Conservation (phyloP, 2,888 invertebrate genomes). For the Drosophila ezoana region DNA sequence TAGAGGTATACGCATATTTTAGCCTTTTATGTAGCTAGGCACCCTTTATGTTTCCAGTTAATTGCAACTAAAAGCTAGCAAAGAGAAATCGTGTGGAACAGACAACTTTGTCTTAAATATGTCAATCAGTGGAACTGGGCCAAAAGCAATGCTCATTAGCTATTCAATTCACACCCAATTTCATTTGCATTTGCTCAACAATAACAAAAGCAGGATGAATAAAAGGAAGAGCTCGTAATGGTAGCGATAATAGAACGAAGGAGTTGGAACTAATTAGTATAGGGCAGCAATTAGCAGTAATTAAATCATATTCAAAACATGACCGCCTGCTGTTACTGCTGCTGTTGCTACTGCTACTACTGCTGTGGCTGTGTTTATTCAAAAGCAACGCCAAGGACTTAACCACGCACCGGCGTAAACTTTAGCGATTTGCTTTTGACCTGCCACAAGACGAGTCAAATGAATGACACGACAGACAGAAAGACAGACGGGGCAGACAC, state of each 20-base stretch:
- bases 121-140: constrained; percentile 20
- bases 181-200: constrained; percentile 35
- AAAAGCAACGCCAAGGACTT: constrained; percentile 61
- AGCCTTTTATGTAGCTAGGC: neutral
- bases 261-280: constrained; percentile 58
- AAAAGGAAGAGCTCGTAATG: neutral
- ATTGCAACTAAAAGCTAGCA: constrained; percentile 8
- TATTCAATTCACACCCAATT: constrained; percentile 45
- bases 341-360: constrained; percentile 1
- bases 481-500: constrained; percentile 3
- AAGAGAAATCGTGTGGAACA: constrained; percentile 26
- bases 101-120: constrained; percentile 10
- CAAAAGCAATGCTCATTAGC: constrained; percentile 33
- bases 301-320: constrained; percentile 72
- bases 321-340: constrained; percentile 2
- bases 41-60: neutral
- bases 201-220: neutral
- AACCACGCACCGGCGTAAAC: constrained; percentile 61
- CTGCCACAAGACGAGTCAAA: constrained; percentile 61
- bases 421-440: constrained; percentile 70
- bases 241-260: constrained; percentile 2
- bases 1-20: neutral
- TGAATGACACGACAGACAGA: constrained; percentile 48
- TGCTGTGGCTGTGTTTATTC: constrained; percentile 51
- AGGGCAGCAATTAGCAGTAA: constrained; percentile 66